phyloP scores from a whole-genome alignment of 2,797 vertebrate genomes.

The Takifugu ocellatus region DNA sequence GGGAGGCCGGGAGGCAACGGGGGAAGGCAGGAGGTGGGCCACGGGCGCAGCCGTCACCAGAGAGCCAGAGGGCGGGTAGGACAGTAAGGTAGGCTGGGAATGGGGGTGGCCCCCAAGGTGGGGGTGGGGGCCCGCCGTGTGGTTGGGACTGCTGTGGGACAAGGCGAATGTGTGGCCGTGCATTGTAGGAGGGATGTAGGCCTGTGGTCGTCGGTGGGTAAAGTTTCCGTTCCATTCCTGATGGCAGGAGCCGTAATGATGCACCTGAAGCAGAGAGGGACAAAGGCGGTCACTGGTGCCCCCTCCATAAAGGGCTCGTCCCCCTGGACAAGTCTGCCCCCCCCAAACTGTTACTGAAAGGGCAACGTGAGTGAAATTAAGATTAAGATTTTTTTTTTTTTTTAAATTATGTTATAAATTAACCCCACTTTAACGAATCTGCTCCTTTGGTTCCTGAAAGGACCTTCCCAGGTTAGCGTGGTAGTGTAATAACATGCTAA shows the following conservation, averaged over 20 bases:
- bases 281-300: no score
- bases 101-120: constrained; percentile 85
- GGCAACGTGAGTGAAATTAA: no score
- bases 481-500: no score
- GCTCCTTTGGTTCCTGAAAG: no score
- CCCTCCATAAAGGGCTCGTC: no score
- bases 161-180: constrained; percentile 88
- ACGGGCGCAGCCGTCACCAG: constrained; percentile 86
- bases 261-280: constrained; percentile 76
- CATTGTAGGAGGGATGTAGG: constrained; percentile 86
- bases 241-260: constrained; percentile 86
- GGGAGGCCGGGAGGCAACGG: constrained; percentile 83
- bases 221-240: constrained; percentile 97
- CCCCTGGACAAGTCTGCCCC: no score
- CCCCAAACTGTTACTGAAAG: no score
- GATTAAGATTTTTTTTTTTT: no score
- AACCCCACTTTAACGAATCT: no score
- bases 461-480: no score
- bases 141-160: constrained; percentile 90
- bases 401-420: no score
- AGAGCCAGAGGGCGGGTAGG: constrained; percentile 84
- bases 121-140: constrained; percentile 77
- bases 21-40: constrained; percentile 93
- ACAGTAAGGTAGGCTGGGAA: constrained; percentile 85
- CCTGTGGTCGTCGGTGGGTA: constrained; percentile 86